phyloP scores from a whole-genome alignment of 2,113 vertebrate genomes.

The Pelecanoides urinatrix region DNA sequence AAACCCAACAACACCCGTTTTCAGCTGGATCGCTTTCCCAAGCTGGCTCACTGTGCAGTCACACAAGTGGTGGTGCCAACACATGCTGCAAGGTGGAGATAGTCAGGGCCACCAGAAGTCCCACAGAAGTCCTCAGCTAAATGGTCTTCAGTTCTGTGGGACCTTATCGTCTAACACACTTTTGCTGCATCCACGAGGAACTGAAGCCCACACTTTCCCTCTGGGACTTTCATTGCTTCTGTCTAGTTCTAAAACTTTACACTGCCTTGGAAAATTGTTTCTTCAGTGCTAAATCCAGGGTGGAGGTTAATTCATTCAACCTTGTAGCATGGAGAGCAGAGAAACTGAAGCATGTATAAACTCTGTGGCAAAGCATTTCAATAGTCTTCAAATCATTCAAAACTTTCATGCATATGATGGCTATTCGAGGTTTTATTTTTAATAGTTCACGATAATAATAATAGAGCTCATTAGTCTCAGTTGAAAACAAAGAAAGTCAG shows the following conservation, averaged over 20 bases:
- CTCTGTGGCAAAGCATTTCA: background rate
- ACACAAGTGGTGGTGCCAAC: background rate
- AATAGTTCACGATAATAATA: background rate
- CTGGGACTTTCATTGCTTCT: background rate
- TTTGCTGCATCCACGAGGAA: background rate
- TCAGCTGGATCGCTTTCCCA: rapidly evolving
- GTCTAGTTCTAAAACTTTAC: background rate
- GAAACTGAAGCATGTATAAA: background rate
- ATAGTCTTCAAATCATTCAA: background rate
- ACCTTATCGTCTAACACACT: rapidly evolving
- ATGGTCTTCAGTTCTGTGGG: background rate
- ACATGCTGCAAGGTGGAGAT: background rate
- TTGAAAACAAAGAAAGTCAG: background rate
- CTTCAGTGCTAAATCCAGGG: background rate
- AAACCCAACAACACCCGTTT: background rate
- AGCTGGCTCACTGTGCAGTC: background rate
- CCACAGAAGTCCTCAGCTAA: background rate
- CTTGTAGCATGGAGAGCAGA: background rate
- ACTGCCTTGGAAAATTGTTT: background rate
- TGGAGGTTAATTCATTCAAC: background rate
- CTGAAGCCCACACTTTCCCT: rapidly evolving
- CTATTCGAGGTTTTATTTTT: background rate
- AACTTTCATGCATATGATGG: background rate
- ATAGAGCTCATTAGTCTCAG: background rate
- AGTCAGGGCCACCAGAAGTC: background rate